A percentile compares a stretch with the other conserved stretches of the same genome.
Conservation (phyloP, 2,113 vertebrate genomes). For the Ailuropoda melanoleuca region DNA sequence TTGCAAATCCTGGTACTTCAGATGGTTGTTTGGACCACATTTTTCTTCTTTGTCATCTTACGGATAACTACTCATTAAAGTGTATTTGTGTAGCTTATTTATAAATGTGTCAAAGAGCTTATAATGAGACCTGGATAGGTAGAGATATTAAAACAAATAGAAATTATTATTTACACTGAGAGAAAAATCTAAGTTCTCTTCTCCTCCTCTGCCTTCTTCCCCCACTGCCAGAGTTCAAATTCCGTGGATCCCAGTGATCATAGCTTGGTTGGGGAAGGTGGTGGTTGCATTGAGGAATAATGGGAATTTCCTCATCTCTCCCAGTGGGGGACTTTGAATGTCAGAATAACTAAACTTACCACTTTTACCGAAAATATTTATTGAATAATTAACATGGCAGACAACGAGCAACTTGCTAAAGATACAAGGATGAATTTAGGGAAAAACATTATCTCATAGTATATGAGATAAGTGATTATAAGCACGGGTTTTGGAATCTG, state of each 20-base stretch:
- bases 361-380: not conserved
- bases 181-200: not conserved
- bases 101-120: not conserved
- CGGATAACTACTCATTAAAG: not conserved
- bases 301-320: not conserved
- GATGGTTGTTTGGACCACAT: not conserved
- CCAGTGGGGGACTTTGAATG: not conserved
- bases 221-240: not conserved
- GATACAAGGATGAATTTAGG: not conserved
- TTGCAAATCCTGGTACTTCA: not conserved
- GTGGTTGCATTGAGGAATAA: not conserved
- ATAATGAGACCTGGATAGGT: not conserved
- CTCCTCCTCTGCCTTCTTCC: not conserved
- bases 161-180: not conserved
- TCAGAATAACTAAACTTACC: not conserved
- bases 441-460: not conserved
- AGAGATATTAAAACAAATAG: not conserved
- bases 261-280: conserved; percentile 8
- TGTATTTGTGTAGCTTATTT: not conserved
- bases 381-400: not conserved
- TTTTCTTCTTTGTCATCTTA: not conserved
- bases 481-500: not conserved
- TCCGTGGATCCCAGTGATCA: not conserved
- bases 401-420: not conserved
- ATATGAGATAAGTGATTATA: not conserved